Evolutionary conservation across 2,888 invertebrate genomes (phyloP), one percentile per base, ranked within the genome.

Genomic region (Entomobrya proxima): DNA sequence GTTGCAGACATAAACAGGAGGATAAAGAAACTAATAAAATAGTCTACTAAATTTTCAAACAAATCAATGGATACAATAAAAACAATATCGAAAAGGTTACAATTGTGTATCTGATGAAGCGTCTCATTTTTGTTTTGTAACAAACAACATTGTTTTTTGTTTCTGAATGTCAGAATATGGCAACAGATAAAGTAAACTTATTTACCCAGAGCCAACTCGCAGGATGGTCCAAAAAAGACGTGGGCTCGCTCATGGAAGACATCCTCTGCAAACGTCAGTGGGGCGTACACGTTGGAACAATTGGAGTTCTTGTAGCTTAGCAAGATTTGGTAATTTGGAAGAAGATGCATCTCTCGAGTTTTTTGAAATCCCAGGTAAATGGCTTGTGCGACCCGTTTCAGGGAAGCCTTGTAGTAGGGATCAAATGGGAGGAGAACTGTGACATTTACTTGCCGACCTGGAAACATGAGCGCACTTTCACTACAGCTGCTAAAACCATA

Each of bases 151-250:
- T n/a, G n/a, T n/a, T n/a, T n/a, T n/a, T n/a, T n/a, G n/a, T n/a
- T n/a, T n/a, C n/a, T n/a, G n/a, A n/a, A n/a, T n/a, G n/a, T n/a
- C n/a, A n/a, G 13, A 58, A 21, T 50, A n/a, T 50, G 18, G 50
- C 50, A n/a, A n/a, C n/a, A n/a, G n/a, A n/a, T n/a, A n/a, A n/a
- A n/a, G n/a, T 30, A 58, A 58, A 18, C 9, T 9, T 9, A 93
- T 95, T 94, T 92, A 96, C 96, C 96, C 77, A 96, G 92, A 35
- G 95, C 94, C 91, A 95, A 96, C 91, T 97, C 96, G 90, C 96
- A 97, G 0, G 95, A 94, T 0, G 96, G 96, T 11, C 96, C 96
- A 90, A 97, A 94, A 90, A 96, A 94, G 0, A 96, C 94, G 91
- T 96, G 95, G 0, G 95, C 94, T 24, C 84, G 52, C 18, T 85